Conservation (phyloP, 2,888 invertebrate species). For the Agrochola lychnidis region DNA sequence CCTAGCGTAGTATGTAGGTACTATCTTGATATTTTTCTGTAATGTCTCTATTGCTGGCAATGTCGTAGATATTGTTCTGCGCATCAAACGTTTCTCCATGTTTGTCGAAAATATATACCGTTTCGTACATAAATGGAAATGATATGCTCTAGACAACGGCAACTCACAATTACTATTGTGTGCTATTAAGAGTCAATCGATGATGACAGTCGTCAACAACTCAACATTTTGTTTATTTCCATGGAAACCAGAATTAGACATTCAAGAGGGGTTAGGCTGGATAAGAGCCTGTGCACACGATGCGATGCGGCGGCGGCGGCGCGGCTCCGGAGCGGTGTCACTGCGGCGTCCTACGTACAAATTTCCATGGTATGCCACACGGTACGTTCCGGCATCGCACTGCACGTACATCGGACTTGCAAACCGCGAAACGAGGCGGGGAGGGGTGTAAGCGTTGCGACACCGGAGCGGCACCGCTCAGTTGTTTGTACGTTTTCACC, state of each 20-base stretch:
- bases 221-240: constrained; percentile 40
- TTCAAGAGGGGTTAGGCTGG: no score
- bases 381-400: no score
- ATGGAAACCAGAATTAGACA: constrained; percentile 42
- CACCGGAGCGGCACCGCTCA: no score
- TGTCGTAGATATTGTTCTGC: constrained; percentile 65
- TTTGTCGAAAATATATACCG: not conserved
- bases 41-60: constrained; percentile 85
- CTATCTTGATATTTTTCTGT: constrained; percentile 82
- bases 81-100: constrained; percentile 60
- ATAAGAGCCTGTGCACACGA: no score
- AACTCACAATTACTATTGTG: not conserved
- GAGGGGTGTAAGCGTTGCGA: no score
- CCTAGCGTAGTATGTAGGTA: constrained; percentile 79
- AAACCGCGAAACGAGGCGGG: no score
- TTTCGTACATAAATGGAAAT: constrained; percentile 12
- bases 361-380: no score
- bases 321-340: no score
- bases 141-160: not conserved
- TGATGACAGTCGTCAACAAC: constrained; percentile 44
- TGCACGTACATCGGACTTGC: no score
- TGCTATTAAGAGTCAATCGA: constrained; percentile 22
- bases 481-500: no score
- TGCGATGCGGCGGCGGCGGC: no score
- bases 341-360: no score